phyloP scores from a whole-genome alignment of 2,113 vertebrate species.

The Anas platyrhynchos region DNA sequence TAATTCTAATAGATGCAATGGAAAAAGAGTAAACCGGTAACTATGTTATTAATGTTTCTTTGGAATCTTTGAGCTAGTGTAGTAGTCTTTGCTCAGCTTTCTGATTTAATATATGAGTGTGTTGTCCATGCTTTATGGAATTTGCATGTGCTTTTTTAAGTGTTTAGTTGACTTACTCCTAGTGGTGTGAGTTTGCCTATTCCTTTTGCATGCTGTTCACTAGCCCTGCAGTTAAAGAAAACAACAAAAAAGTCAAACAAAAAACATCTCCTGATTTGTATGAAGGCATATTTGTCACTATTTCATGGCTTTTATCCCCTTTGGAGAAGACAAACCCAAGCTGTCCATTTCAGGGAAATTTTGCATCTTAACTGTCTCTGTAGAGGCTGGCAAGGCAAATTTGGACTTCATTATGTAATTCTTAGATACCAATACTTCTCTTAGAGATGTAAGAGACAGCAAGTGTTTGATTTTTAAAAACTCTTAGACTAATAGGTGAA shows the following conservation, averaged over 20 bases:
- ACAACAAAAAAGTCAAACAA: not conserved
- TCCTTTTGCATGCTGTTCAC: not conserved
- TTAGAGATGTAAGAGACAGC: not conserved
- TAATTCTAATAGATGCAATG: slow-evolving; percentile 63
- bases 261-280: not conserved
- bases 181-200: not conserved
- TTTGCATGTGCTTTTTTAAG: not conserved
- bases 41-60: not conserved
- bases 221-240: not conserved
- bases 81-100: not conserved
- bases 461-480: not conserved
- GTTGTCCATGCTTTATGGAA: not conserved
- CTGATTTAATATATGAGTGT: not conserved
- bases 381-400: not conserved
- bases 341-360: not conserved
- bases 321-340: not conserved
- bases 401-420: not conserved
- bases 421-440: not conserved
- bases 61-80: not conserved
- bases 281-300: not conserved
- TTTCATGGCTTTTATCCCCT: not conserved
- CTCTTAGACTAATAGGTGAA: not conserved
- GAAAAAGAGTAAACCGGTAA: slow-evolving; percentile 69
- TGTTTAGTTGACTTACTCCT: not conserved
- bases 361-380: not conserved